A percentile compares a stretch with the other conserved stretches of the same genome.
These are phyloP conservation scores for Pycnomerus fuliginosus DNA, from an alignment of 2,888 invertebrate species.

Conservation along the genomic window DNA sequence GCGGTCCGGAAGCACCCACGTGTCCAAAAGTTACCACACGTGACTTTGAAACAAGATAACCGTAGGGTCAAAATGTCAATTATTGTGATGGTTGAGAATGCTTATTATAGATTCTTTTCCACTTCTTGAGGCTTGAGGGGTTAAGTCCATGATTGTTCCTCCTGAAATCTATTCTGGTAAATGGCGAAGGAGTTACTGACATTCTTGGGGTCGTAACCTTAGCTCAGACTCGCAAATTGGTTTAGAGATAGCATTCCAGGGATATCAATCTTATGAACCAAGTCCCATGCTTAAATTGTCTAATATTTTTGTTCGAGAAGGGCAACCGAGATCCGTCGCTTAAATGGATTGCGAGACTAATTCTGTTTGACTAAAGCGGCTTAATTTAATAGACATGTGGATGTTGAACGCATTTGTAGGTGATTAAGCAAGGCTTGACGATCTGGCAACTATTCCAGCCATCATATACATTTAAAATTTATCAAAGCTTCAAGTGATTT, in stretches of 20 bases:
- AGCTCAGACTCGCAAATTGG: slow-evolving; percentile 18
- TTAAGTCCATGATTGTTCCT: too few relatives aligned
- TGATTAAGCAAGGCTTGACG: slow-evolving; percentile 23
- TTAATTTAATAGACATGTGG: slow-evolving; percentile 24
- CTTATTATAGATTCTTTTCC: slow-evolving; percentile 6
- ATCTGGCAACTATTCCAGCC: slow-evolving; percentile 17
- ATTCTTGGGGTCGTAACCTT: slow-evolving; percentile 20
- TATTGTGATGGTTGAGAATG: slow-evolving; percentile 16
- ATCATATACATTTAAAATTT: slow-evolving; percentile 14
- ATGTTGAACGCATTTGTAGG: slow-evolving; percentile 25
- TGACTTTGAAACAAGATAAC: slow-evolving; percentile 12
- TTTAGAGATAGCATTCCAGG: slow-evolving; percentile 21
- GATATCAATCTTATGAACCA: too few relatives aligned
- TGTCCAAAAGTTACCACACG: slow-evolving; percentile 9
- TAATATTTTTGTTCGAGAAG: too few relatives aligned
- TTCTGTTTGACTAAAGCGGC: slow-evolving; percentile 15
- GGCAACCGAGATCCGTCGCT: slow-evolving; percentile 11
- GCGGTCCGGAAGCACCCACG: slow-evolving; percentile 8
- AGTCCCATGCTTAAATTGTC: too few relatives aligned
- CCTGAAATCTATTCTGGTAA: slow-evolving; percentile 16
- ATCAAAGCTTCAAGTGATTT: slow-evolving; percentile 7
- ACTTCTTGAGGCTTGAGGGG: slow-evolving; percentile 3
- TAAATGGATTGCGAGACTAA: slow-evolving; percentile 20
- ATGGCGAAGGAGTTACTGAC: slow-evolving; percentile 17
- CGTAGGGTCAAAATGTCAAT: slow-evolving; percentile 20